Percentiles rank a stretch among this genome's conserved stretches.
phyloP scores from a whole-genome alignment of 2,888 invertebrate genomes.

The Coenonympha glycerion region DNA sequence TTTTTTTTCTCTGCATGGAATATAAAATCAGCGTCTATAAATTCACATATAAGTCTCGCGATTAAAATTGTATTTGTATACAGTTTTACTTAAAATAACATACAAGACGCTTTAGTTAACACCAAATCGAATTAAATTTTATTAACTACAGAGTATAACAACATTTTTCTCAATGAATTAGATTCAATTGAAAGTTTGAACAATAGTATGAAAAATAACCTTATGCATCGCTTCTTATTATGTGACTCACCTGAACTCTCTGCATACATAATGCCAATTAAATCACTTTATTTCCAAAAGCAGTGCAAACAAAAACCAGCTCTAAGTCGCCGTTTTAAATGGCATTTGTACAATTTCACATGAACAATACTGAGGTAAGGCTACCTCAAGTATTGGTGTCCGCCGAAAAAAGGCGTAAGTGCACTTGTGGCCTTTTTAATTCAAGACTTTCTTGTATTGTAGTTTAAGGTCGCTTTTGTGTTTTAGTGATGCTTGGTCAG shows the following conservation, averaged over 20 bases:
- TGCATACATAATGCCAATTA: slow-evolving; percentile 47
- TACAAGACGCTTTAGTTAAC: no score
- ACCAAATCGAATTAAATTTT: no score
- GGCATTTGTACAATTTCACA: slow-evolving; percentile 15
- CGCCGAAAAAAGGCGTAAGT: slow-evolving; percentile 4
- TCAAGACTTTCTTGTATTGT: slow-evolving; percentile 1
- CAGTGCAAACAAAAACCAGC: slow-evolving; percentile 31
- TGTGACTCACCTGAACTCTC: slow-evolving; percentile 53
- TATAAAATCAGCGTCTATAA: no score
- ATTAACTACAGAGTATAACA: no score
- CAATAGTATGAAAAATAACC: slow-evolving; percentile 1
- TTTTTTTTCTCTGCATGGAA: no score
- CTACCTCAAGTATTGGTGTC: slow-evolving; percentile 1
- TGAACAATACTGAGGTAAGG: slow-evolving; percentile 8
- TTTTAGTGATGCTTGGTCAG: slow-evolving; percentile 5
- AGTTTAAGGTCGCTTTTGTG: slow-evolving; percentile 7
- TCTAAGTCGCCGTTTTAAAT: slow-evolving; percentile 28
- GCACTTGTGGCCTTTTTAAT: not conserved
- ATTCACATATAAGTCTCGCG: no score
- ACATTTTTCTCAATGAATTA: slow-evolving; percentile 4
- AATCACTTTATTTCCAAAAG: slow-evolving; percentile 44
- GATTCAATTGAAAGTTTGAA: not conserved
- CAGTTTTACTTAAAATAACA: no score
- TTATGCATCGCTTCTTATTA: slow-evolving; percentile 5
- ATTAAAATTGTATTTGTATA: no score